These are phyloP conservation scores for Calypte anna DNA, from an alignment of 2,113 vertebrate genomes.

Conservation along the genomic window DNA sequence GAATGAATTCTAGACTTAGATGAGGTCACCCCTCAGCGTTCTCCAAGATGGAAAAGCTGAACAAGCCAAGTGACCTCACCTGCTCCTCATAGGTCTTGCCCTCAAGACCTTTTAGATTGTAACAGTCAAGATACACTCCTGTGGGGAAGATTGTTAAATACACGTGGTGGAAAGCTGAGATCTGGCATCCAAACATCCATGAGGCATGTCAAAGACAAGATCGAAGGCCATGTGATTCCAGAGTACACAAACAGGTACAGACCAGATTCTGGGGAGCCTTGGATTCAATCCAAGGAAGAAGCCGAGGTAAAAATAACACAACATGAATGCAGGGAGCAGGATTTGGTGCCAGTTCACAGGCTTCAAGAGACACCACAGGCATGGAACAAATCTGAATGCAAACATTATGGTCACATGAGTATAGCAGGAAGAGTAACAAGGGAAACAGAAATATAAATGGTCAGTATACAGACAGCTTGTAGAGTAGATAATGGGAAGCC, in stretches of 20 bases:
- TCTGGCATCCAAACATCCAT: background rate
- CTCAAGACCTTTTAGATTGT: background rate
- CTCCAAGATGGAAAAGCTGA: background rate
- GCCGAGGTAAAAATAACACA: background rate
- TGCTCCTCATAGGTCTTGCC: rapidly evolving
- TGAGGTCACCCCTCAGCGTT: background rate
- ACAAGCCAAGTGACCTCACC: background rate
- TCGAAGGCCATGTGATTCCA: background rate
- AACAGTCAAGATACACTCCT: background rate
- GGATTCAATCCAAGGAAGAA: too few relatives aligned
- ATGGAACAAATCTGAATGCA: background rate
- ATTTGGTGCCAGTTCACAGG: background rate
- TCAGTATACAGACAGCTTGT: background rate
- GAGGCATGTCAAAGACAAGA: background rate
- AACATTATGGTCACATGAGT: background rate
- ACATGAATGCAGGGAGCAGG: background rate
- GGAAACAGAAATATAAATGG: background rate
- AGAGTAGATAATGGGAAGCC: background rate
- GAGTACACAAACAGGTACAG: background rate
- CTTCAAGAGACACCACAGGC: background rate
- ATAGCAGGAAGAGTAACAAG: background rate
- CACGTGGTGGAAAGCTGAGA: background rate
- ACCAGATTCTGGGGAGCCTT: background rate
- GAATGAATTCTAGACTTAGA: background rate
- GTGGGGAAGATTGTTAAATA: background rate